Base-by-base conservation (phyloP, 2,113 vertebrate species). In the Todiramphus chloris region DNA sequence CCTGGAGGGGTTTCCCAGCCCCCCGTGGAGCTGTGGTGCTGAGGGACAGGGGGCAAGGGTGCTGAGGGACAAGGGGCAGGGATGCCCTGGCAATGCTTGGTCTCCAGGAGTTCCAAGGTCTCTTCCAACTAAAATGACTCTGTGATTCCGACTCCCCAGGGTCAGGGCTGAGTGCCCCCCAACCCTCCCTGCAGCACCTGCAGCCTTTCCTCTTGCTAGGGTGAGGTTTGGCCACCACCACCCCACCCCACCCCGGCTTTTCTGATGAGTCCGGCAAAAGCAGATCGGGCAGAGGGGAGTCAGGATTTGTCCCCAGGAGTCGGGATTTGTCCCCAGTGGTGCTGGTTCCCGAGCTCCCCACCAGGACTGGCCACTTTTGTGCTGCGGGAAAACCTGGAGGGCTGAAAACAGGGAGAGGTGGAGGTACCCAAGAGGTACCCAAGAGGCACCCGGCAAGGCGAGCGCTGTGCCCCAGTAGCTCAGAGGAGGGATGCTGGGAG, bases 331-430 rank as follows among this genome's bases (percentile, higher is more conserved):
- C 51, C 51, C 20, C n/a, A 8, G 28, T 0, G 6, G 39, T 9
- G 60, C 68, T 37, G 16, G 16, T n/a, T n/a, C 31, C 73, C 11
- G 66, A 62, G 66, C 14, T 72, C n/a, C 37, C 6, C 6, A 2
- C 16, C 0, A 6, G 51, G 27, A 9, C 20, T 15, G 21, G 21
- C 6, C 11, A 2, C 27, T n/a, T n/a, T n/a, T 1, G 0, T 30
- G 68, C 59, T 9, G 20, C 69, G 23, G 39, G 80, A 27, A 50
- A 10, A 35, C 35, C 41, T 5, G n/a, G 20, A 43, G 9, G 18
- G 35, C 25, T 87, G 35, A 24, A 37, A 50, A 30, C 4, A 5
- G 20, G n/a, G 55, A 30, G 31, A 4, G 4, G 1, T 0, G 43
- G 27, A 62, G 16, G 24, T n/a, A n/a, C 27, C 33, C 18, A 25